Evolutionary conservation across 2,797 vertebrate genomes (phyloP).

Genomic region (Galaxias olidus): DNA sequence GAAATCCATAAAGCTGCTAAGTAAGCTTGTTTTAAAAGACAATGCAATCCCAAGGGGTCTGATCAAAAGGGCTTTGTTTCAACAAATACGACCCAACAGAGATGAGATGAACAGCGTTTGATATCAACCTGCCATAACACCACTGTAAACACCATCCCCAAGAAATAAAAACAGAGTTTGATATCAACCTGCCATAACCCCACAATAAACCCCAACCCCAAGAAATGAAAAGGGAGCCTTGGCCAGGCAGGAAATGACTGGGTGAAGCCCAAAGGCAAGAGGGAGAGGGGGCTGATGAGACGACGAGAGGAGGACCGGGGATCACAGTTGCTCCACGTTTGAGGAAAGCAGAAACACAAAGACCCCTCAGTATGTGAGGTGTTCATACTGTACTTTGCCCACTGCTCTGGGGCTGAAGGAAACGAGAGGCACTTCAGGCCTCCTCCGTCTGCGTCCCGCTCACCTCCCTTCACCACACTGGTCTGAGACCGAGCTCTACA

Average conservation of each 20-base stretch:
- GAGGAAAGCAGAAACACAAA: conserved; percentile 64
- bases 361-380: conserved; percentile 68
- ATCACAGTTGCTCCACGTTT: conserved; percentile 67
- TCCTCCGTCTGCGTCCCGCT: conserved; percentile 13
- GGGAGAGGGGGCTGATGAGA: conserved; percentile 38
- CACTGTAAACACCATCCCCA: conserved; percentile 65
- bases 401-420: conserved; percentile 40
- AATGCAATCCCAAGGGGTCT: conserved; percentile 36
- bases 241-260: conserved; percentile 77
- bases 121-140: conserved; percentile 70
- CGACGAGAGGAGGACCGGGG: conserved; percentile 17
- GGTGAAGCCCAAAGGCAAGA: conserved; percentile 64
- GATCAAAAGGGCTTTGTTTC: conserved; percentile 45
- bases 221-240: conserved; percentile 74
- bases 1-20: conserved; percentile 53
- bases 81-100: conserved; percentile 63
- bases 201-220: conserved; percentile 65
- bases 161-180: conserved; percentile 75
- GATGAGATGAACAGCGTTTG: conserved; percentile 70
- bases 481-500: no score
- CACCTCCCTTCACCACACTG: neutral
- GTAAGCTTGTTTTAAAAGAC: conserved; percentile 52
- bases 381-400: conserved; percentile 49
- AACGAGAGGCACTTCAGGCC: conserved; percentile 49
- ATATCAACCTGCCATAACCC: conserved; percentile 70